Percentiles rank a stretch among this genome's conserved stretches.
phyloP scores from a whole-genome alignment of 2,113 vertebrate genomes.

The Silurus asotus region DNA sequence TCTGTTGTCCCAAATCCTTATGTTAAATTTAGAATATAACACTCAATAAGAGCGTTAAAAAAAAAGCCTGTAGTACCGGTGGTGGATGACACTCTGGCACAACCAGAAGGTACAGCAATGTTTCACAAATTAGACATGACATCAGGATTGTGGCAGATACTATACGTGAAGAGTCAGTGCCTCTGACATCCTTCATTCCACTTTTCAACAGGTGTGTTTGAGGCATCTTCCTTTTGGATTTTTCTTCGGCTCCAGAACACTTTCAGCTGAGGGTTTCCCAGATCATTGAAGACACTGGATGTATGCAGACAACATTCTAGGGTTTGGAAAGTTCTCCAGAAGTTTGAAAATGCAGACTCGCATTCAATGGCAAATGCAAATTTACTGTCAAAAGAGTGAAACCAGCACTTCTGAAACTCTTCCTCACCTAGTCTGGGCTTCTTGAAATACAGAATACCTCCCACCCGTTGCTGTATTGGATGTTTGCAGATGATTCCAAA shows the following conservation, averaged over 20 bases:
- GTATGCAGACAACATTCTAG: not conserved
- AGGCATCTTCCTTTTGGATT: conserved; percentile 5
- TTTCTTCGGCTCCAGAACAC: conserved; percentile 16
- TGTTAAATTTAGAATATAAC: not conserved
- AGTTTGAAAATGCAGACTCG: not conserved
- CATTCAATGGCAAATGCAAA: conserved; percentile 14
- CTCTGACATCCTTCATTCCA: conserved; percentile 23
- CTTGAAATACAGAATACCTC: not conserved
- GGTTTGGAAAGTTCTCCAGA: conserved; percentile 23
- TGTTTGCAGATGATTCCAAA: not conserved
- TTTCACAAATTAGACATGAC: conserved; percentile 32
- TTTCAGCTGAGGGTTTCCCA: conserved; percentile 1
- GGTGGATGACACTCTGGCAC: conserved; percentile 14
- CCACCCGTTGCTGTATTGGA: not conserved
- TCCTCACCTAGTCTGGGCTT: not conserved
- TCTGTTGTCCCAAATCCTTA: not conserved
- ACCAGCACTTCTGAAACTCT: not conserved
- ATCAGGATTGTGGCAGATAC: conserved; percentile 23
- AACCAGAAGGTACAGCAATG: not conserved
- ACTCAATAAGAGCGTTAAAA: not conserved
- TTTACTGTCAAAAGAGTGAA: conserved; percentile 13
- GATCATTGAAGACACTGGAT: not conserved
- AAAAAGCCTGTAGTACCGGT: not conserved
- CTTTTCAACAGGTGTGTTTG: conserved; percentile 23
- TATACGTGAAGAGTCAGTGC: conserved; percentile 1